phyloP scores from a whole-genome alignment of 2,888 invertebrate species.

The Epiblema foenella region DNA sequence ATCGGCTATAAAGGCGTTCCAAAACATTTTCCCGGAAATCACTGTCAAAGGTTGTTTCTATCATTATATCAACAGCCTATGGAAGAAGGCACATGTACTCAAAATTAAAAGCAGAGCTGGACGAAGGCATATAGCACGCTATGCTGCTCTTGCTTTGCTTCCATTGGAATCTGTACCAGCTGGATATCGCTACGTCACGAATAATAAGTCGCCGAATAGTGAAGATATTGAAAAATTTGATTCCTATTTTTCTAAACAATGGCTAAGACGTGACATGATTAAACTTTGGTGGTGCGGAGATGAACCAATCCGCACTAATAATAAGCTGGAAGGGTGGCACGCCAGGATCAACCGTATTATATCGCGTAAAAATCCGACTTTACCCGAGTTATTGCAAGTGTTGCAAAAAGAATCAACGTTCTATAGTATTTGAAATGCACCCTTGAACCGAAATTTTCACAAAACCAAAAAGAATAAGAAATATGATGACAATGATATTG shows the following conservation, averaged over 20 bases:
- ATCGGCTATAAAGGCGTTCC: neutral
- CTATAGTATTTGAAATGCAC: slow-evolving; percentile 10
- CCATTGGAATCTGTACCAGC: neutral
- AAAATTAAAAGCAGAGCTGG: slow-evolving; percentile 5
- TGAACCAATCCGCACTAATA: slow-evolving; percentile 14
- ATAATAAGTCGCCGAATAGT: slow-evolving; percentile 3
- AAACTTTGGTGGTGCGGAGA: slow-evolving; percentile 18
- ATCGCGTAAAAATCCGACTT: slow-evolving; percentile 19
- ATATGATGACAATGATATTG: slow-evolving; percentile 4
- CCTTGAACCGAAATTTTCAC: slow-evolving; percentile 8
- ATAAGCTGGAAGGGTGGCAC: slow-evolving; percentile 20
- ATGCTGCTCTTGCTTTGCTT: slow-evolving; percentile 11
- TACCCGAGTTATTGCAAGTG: slow-evolving; percentile 16
- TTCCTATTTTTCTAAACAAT: slow-evolving; percentile 8
- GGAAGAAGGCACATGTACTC: neutral
- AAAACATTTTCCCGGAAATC: slow-evolving; percentile 6
- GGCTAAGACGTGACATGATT: slow-evolving; percentile 6
- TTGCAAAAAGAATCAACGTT: slow-evolving; percentile 9
- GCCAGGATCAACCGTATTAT: slow-evolving; percentile 10
- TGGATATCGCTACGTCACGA: neutral
- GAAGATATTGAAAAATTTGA: neutral
- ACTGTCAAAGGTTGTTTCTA: slow-evolving; percentile 12
- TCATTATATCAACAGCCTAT: slow-evolving; percentile 6
- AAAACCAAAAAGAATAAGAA: slow-evolving; percentile 5
- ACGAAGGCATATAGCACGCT: slow-evolving; percentile 4